Conservation (phyloP, 2,888 invertebrate genomes). For the Gerosis bhagava region DNA sequence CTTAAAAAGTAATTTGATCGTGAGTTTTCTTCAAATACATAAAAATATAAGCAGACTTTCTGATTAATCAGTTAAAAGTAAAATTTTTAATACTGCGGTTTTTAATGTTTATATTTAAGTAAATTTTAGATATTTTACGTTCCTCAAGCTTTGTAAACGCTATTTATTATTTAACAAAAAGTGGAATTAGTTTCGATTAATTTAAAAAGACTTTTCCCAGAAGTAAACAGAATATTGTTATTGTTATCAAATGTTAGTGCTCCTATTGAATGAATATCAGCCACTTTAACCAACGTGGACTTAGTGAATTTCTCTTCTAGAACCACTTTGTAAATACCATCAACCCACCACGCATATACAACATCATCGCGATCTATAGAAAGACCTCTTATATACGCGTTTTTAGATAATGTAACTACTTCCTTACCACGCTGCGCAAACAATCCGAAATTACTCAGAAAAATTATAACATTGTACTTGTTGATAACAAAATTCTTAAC, state of each 20-base stretch:
- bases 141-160: too few relatives aligned
- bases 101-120: too few relatives aligned
- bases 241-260: conserved; percentile 62
- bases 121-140: too few relatives aligned
- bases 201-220: conserved; percentile 49
- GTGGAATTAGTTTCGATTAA: conserved; percentile 42
- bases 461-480: conserved; percentile 56
- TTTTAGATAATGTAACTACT: conserved; percentile 50
- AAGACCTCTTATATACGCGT: conserved; percentile 62
- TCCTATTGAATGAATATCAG: conserved; percentile 51
- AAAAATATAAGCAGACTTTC: too few relatives aligned
- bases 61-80: too few relatives aligned
- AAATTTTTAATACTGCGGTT: too few relatives aligned
- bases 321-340: conserved; percentile 61
- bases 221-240: conserved; percentile 61
- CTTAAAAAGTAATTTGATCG: too few relatives aligned
- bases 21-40: too few relatives aligned
- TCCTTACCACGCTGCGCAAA: conserved; percentile 50
- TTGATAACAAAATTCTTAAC: conserved; percentile 61
- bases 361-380: conserved; percentile 56
- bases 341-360: conserved; percentile 70
- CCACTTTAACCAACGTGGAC: conserved; percentile 51
- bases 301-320: conserved; percentile 47
- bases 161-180: conserved; percentile 33
- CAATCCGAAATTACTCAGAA: conserved; percentile 53